Percentiles rank a stretch among this genome's conserved stretches.
These are phyloP conservation scores for Oncopodura yosiiana DNA, from an alignment of 1,140 invertebrate genomes.

Conservation along the genomic window DNA sequence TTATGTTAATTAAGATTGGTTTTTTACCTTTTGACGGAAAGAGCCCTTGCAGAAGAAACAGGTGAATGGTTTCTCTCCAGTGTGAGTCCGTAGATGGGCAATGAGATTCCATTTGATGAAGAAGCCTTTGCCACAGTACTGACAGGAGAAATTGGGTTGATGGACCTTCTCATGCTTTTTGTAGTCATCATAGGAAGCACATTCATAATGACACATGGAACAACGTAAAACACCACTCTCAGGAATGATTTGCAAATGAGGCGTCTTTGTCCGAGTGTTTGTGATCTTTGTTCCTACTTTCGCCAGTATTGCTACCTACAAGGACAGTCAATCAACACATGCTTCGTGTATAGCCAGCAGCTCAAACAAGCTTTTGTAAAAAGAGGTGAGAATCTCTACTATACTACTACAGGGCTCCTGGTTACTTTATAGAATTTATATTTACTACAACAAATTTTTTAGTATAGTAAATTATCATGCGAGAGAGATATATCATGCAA, in stretches of 20 bases:
- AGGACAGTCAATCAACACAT: not conserved
- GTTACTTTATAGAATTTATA: no score
- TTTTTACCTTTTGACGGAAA: slow-evolving; percentile 43
- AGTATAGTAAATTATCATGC: no score
- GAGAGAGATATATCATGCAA: no score
- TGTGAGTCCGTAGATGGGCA: slow-evolving; percentile 43
- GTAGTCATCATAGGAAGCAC: slow-evolving; percentile 35
- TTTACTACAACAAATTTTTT: no score
- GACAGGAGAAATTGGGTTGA: slow-evolving; percentile 35
- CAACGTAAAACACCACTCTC: slow-evolving; percentile 32
- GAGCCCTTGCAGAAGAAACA: slow-evolving; percentile 46
- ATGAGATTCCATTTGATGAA: slow-evolving; percentile 36
- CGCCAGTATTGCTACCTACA: slow-evolving; percentile 33
- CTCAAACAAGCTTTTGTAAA: no score
- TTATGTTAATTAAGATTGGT: not conserved
- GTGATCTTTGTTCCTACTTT: slow-evolving; percentile 36
- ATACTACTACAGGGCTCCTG: no score
- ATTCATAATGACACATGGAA: slow-evolving; percentile 36
- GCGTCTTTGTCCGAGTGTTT: slow-evolving; percentile 35
- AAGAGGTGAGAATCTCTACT: no score
- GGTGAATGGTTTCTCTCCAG: slow-evolving; percentile 46
- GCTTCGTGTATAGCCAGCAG: no score
- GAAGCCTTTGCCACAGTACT: slow-evolving; percentile 35
- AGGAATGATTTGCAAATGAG: slow-evolving; percentile 35
- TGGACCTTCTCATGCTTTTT: slow-evolving; percentile 36